A percentile compares a stretch with the other conserved stretches of the same genome.
phyloP scores from a whole-genome alignment of 2,797 vertebrate genomes.

The Spea hammondii region DNA sequence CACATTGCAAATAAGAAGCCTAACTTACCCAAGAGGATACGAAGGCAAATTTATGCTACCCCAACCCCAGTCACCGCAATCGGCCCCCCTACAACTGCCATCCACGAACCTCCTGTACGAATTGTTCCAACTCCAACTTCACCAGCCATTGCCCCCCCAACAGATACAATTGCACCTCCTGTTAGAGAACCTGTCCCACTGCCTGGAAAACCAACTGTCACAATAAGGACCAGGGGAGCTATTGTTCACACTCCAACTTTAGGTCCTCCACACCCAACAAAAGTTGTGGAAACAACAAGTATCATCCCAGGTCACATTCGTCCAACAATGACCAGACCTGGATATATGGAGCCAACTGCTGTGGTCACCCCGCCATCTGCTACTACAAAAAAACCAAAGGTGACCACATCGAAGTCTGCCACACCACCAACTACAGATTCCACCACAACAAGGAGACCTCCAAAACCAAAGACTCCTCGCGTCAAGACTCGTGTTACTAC shows the following conservation, averaged over 20 bases:
- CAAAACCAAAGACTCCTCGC: constrained; percentile 78
- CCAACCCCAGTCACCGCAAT: constrained; percentile 78
- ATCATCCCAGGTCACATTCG: constrained; percentile 76
- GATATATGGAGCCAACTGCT: constrained; percentile 83
- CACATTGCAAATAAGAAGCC: constrained; percentile 98
- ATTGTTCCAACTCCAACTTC: constrained; percentile 92
- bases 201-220: constrained; percentile 85
- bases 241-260: constrained; percentile 88
- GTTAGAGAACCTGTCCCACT: constrained; percentile 86
- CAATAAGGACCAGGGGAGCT: constrained; percentile 84
- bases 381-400: constrained; percentile 77
- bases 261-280: constrained; percentile 88
- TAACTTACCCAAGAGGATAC: constrained; percentile 83
- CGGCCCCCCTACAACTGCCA: constrained; percentile 83
- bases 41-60: constrained; percentile 88
- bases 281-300: constrained; percentile 80
- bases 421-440: constrained; percentile 70
- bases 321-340: constrained; percentile 83
- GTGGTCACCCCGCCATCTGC: constrained; percentile 78
- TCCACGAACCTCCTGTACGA: constrained; percentile 83
- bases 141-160: constrained; percentile 86
- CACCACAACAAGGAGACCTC: constrained; percentile 76
- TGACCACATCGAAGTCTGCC: constrained; percentile 75
- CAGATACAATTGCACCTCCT: constrained; percentile 82
- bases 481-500: constrained; percentile 72